phyloP scores from a whole-genome alignment of 2,113 vertebrate genomes.

The Nycticorax nycticorax region DNA sequence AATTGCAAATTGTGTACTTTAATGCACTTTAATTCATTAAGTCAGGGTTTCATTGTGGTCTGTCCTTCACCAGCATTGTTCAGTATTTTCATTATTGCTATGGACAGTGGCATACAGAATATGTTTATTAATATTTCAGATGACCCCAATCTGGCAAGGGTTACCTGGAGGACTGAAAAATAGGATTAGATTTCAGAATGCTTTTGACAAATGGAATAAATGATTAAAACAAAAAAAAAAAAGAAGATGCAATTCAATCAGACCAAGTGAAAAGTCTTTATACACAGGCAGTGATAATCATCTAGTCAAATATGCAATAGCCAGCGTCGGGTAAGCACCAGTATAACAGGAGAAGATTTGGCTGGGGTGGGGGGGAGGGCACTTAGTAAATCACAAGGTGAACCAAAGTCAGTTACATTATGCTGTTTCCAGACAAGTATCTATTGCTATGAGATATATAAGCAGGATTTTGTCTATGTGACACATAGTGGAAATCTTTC shows the following conservation, averaged over 20 bases:
- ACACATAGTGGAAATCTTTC: not conserved
- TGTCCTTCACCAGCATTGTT: not conserved
- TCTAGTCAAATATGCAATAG: not conserved
- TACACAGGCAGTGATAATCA: not conserved
- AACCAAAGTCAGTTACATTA: not conserved
- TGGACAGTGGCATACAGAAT: not conserved
- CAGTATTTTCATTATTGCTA: not conserved
- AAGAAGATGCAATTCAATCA: not conserved
- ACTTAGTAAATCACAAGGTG: not conserved
- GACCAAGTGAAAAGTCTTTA: not conserved
- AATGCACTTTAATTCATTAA: not conserved
- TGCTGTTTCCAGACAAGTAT: not conserved
- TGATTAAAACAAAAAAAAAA: not conserved
- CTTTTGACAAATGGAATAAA: not conserved
- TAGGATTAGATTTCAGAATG: not conserved
- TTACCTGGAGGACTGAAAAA: not conserved
- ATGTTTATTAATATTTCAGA: slow-evolving; percentile 9
- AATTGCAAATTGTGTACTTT: not conserved
- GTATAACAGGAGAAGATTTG: not conserved
- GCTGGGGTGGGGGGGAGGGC: not conserved
- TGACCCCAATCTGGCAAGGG: not conserved
- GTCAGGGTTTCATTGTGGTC: not conserved
- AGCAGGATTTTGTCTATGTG: not conserved
- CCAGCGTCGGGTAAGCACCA: not conserved
- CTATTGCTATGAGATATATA: not conserved